Conservation (phyloP, 2,113 vertebrate genomes). For the Sylvilagus bachmani region DNA sequence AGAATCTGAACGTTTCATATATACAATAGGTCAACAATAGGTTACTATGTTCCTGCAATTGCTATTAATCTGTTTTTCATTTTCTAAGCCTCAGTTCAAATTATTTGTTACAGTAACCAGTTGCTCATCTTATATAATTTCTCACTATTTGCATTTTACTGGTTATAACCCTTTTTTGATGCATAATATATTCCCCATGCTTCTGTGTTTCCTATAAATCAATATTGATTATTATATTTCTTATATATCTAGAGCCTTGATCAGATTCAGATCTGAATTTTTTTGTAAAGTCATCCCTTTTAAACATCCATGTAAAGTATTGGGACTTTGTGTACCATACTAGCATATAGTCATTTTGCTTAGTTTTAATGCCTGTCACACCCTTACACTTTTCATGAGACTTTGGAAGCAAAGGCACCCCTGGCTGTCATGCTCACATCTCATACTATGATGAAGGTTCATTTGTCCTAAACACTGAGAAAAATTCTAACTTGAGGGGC, state of each 20-base stretch:
- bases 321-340: neutral
- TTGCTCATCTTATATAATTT: neutral
- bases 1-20: neutral
- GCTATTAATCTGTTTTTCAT: neutral
- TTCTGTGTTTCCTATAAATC: neutral
- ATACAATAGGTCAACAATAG: neutral
- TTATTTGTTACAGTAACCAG: neutral
- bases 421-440: neutral
- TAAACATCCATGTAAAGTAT: neutral
- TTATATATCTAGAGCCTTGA: neutral
- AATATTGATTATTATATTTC: neutral
- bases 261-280: neutral
- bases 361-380: constrained; percentile 1
- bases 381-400: neutral
- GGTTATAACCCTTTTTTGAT: neutral
- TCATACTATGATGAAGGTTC: neutral
- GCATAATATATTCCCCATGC: neutral
- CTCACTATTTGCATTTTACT: neutral
- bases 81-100: neutral
- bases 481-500: neutral
- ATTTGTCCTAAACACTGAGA: neutral
- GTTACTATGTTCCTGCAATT: neutral
- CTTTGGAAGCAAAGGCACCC: neutral
- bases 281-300: neutral
- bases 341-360: neutral